Base-by-base conservation (phyloP, 2,113 vertebrate species). In the Ceyx margarethae region DNA sequence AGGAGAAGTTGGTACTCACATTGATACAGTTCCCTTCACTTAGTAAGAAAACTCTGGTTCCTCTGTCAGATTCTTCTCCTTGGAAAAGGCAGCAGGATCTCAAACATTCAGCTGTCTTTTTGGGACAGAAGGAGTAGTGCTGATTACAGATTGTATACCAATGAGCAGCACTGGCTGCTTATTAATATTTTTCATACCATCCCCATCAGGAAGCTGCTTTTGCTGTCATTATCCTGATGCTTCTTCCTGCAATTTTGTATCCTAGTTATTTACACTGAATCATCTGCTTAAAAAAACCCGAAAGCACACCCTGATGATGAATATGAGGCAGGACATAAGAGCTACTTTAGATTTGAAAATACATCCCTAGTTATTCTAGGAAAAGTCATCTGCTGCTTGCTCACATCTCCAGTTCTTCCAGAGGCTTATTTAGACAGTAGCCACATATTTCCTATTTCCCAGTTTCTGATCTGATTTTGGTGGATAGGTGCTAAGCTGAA, bases 201-300 rank as follows among this genome's bases (percentile, higher is more conserved):
- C 89, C 74, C 54, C 29, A 58, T 42, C 54, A 89, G 37, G 89
- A 89, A 91, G 67, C 64, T 80, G 67, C 58, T 96, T 81, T 76
- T 6, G 0, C 87, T 95, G 66, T 71, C 66, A 90, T 87, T 91
- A 95, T 60, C 35, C 42, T 91, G 69, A 88, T 88, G 62, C 62
- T 73, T 88, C 76, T 86, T 96, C 93, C 87, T 95, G 88, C 77
- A 71, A n/a, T 88, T 51, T 77, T 85, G 18, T 53, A 28, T 89
- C 89, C 74, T 87, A 62, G 26, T 82, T 94, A 90, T 90, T 90
- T 81, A 93, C 29, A 35, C 71, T 94, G 92, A 96, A 62, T 91
- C 87, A 94, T 81, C 71, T 74, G 19, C 72, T 84, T 95, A 53
- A 89, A 87, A 82, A 50, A 58, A 31, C 4, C 20, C 35, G 68